Percentiles rank a stretch among this genome's conserved stretches.
phyloP scores from a whole-genome alignment of 2,113 vertebrate genomes.

The Phrynocephalus versicolor region DNA sequence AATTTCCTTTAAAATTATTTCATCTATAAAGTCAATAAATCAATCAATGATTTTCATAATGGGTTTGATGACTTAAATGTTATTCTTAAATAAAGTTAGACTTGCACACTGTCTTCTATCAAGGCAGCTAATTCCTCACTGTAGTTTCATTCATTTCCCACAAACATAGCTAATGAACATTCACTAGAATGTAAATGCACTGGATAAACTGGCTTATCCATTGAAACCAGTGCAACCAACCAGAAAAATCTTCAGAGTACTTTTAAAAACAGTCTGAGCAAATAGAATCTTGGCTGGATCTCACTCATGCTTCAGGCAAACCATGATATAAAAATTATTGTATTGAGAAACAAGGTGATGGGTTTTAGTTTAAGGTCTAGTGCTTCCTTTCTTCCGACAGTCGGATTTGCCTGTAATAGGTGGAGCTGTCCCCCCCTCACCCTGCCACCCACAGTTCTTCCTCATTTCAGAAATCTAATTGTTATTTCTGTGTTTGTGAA shows the following conservation, averaged over 20 bases:
- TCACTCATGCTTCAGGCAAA: background rate
- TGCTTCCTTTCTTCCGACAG: background rate
- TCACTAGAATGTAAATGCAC: background rate
- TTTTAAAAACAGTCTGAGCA: background rate
- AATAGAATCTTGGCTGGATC: background rate
- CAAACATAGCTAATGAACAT: background rate
- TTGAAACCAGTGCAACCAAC: background rate
- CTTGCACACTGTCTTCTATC: background rate
- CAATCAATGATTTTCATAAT: background rate
- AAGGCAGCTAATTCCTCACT: background rate
- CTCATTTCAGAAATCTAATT: slow-evolving; percentile 43
- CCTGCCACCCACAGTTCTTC: background rate
- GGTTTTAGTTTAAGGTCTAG: background rate
- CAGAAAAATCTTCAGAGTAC: background rate
- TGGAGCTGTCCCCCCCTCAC: rapidly evolving
- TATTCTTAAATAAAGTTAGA: background rate
- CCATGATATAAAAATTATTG: background rate
- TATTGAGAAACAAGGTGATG: background rate
- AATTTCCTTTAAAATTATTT: no score
- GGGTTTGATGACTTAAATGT: background rate
- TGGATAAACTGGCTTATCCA: background rate
- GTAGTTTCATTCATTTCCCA: background rate
- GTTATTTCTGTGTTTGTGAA: slow-evolving; percentile 51
- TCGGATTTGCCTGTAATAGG: rapidly evolving
- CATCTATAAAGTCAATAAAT: background rate